Conservation (phyloP, 2,888 invertebrate species). For the Cyclophora albipunctata region DNA sequence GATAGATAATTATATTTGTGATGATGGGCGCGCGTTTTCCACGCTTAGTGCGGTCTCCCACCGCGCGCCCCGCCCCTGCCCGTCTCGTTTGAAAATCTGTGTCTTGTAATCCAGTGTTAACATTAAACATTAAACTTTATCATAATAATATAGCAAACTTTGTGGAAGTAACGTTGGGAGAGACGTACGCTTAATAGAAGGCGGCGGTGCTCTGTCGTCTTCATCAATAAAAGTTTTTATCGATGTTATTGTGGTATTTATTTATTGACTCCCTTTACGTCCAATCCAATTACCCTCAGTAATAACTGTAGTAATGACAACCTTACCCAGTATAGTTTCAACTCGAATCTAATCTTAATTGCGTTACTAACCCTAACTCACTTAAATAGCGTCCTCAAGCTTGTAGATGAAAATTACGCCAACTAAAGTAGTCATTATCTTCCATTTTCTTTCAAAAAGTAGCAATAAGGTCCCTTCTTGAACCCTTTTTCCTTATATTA, state of each 20-base stretch:
- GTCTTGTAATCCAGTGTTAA: constrained; percentile 68
- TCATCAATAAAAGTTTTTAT: constrained; percentile 74
- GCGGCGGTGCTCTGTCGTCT: constrained; percentile 59
- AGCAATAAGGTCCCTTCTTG: neutral
- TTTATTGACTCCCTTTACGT: neutral
- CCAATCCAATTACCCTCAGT: too few relatives aligned
- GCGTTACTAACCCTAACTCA: too few relatives aligned
- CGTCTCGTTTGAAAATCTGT: constrained; percentile 60
- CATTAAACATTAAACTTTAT: constrained; percentile 60
- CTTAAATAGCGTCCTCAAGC: too few relatives aligned
- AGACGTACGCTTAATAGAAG: constrained; percentile 71
- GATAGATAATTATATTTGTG: constrained; percentile 70
- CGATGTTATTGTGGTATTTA: constrained; percentile 52
- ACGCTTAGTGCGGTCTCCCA: constrained; percentile 43
- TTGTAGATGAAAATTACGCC: neutral
- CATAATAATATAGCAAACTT: constrained; percentile 54
- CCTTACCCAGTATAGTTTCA: too few relatives aligned
- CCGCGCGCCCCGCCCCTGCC: constrained; percentile 54
- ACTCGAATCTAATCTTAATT: too few relatives aligned
- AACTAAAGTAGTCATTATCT: neutral
- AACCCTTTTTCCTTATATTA: neutral
- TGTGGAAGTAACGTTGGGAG: constrained; percentile 58
- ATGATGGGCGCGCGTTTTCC: constrained; percentile 63
- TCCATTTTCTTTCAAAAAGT: neutral
- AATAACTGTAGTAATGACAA: too few relatives aligned